These are phyloP conservation scores for Xiphophorus hellerii DNA, from an alignment of 2,113 vertebrate genomes.

Conservation along the genomic window DNA sequence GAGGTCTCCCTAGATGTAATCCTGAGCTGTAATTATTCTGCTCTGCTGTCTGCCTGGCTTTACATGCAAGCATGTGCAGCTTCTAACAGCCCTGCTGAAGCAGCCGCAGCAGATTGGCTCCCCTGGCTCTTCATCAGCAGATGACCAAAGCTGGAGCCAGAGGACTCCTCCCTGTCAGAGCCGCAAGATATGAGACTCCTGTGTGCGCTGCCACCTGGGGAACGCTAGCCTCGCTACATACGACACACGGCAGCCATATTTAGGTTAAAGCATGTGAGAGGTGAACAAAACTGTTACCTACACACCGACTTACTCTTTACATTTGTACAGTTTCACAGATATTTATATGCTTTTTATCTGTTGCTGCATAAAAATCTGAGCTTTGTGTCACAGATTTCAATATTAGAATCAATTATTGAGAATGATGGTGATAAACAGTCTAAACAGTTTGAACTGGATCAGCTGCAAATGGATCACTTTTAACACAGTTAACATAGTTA, in stretches of 20 bases:
- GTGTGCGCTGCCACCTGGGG: background rate
- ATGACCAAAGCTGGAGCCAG: constrained; percentile 38
- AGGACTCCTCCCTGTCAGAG: constrained; percentile 13
- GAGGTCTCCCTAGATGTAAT: constrained; percentile 64
- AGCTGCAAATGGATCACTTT: too few species aligned
- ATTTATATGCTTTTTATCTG: background rate
- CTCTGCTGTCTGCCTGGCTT: constrained; percentile 44
- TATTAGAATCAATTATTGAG: too few species aligned
- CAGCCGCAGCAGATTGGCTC: constrained; percentile 33
- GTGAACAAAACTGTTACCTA: background rate
- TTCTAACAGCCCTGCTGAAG: constrained; percentile 37
- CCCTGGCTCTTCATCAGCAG: constrained; percentile 40
- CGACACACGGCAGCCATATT: background rate
- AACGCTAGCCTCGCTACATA: background rate
- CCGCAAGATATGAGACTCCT: background rate
- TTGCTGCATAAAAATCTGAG: too few species aligned
- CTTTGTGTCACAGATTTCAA: too few species aligned
- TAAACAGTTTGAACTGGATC: too few species aligned
- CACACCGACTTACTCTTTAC: background rate
- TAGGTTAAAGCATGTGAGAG: background rate
- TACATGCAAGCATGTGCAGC: constrained; percentile 35
- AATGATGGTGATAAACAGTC: too few species aligned
- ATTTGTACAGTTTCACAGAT: background rate
- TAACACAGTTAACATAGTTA: too few species aligned
- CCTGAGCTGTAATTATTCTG: constrained; percentile 64